Evolutionary conservation across 2,797 vertebrate species (phyloP).

Genomic region (Catamblyrhynchus diadema): DNA sequence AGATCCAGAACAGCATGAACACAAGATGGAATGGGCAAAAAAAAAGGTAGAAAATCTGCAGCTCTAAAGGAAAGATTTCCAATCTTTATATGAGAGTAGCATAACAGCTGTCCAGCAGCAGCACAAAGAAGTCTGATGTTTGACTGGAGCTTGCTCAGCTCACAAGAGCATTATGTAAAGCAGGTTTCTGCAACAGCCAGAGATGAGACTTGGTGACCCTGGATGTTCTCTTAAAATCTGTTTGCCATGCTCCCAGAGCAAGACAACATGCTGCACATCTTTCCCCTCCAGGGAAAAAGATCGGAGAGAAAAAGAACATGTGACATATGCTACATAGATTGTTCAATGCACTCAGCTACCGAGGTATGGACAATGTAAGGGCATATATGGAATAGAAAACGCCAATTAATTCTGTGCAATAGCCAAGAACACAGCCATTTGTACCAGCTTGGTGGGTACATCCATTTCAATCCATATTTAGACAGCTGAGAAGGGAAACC

Average conservation of each 20-base stretch:
- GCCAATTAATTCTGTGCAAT: background rate
- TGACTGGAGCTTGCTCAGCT: background rate
- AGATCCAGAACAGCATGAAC: background rate
- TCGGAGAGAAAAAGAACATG: background rate
- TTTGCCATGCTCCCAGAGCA: background rate
- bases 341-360: background rate
- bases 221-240: background rate
- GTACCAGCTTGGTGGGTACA: background rate
- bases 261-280: background rate
- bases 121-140: background rate
- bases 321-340: background rate
- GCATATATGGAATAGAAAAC: background rate
- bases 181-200: background rate
- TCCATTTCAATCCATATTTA: background rate
- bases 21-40: background rate
- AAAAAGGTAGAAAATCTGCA: background rate
- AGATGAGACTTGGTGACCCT: background rate
- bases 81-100: background rate
- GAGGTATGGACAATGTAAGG: background rate
- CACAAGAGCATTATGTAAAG: background rate
- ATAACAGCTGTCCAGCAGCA: background rate
- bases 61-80: background rate
- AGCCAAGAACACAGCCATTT: conserved; percentile 2
- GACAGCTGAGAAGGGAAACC: background rate
- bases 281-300: background rate